Base-by-base conservation (phyloP, 2,113 vertebrate genomes). In the Vidua chalybeata region DNA sequence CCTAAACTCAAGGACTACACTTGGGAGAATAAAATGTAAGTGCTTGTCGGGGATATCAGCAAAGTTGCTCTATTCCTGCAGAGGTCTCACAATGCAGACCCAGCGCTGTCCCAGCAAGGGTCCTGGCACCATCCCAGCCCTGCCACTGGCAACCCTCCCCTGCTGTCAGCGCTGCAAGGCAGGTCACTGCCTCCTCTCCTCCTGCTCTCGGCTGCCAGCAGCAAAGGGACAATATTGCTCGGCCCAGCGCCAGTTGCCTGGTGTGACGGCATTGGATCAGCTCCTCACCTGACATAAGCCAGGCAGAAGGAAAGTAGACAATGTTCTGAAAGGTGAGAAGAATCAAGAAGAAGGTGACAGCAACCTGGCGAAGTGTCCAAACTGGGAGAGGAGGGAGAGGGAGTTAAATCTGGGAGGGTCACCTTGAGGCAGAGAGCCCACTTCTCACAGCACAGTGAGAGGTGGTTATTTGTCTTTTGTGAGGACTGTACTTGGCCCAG, bases 321-420 rank as follows among this genome's bases (percentile, higher is more conserved):
- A 88, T 95, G 90, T 97, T 95, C 94, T 90, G 85, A 94, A 96
- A 96, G 93, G 93, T 95, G 94, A 97, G 94, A 95, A 96, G 90
- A 92, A 89, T 46, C 87, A 91, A 94, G 90, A 56, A 82, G 89
- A 94, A 95, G 89, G 87, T 95, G 95, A 93, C 89, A 92, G 87
- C 68, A 94, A 56, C 61, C 85, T 94, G 95, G 79, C 9, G 3
- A 94, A 85, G 10, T 19, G 33, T 93, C 51, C 84, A 85, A 24
- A 26, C 26, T 15, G 13, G 37, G 39, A 78, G 37, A 35, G 41
- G 51, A n/a, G 33, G 24, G 48, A 52, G 55, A 76, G 46, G 69
- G 66, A 76, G 66, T 71, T 80, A 66, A 81, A 81, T 81, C 64
- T 74, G 26, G 24, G 64, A 91, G 54, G 78, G 91, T 97, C 87